Percentiles rank a stretch among this genome's conserved stretches.
Evolutionary conservation across 1,140 invertebrate genomes (phyloP).

Genomic region (Myzus persicae): DNA sequence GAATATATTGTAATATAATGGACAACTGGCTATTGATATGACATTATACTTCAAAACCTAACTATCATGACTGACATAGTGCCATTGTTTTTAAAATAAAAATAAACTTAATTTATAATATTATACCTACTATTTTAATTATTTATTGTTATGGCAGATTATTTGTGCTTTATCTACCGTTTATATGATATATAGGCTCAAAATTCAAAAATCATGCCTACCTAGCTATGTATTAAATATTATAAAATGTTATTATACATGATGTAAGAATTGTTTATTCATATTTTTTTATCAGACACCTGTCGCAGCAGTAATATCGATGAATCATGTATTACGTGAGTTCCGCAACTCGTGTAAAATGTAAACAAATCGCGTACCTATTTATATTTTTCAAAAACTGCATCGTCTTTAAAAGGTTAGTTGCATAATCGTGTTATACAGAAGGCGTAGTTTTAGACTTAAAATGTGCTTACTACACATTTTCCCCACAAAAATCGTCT

Average conservation of each 20-base stretch:
- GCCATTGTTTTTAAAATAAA: too few species aligned
- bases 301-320: background rate
- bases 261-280: background rate
- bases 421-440: background rate
- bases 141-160: too few species aligned
- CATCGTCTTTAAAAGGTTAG: background rate
- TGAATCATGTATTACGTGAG: background rate
- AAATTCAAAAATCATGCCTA: background rate
- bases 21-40: too few species aligned
- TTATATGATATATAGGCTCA: background rate
- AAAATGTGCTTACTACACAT: background rate
- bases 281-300: background rate
- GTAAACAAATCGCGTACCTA: background rate
- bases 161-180: too few species aligned
- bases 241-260: background rate
- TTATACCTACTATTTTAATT: too few species aligned
- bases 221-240: background rate
- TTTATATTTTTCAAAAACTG: background rate
- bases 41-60: too few species aligned
- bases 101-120: too few species aligned
- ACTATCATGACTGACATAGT: too few species aligned
- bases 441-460: background rate
- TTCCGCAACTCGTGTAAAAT: background rate
- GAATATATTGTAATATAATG: too few species aligned
- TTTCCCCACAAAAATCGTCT: background rate